Base-by-base conservation (phyloP, 2,797 vertebrate species). In the Varecia variegata region DNA sequence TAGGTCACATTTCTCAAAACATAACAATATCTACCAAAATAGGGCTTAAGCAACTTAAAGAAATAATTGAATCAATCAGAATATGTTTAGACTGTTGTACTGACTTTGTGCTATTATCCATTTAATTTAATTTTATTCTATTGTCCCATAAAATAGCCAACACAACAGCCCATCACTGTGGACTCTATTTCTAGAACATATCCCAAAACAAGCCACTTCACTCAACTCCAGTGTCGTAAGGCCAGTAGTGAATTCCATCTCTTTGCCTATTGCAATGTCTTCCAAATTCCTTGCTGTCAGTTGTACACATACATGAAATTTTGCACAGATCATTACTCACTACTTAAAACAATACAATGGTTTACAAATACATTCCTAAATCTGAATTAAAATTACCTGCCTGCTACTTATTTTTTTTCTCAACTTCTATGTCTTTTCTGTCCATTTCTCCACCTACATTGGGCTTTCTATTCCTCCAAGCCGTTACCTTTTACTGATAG, bases 1-100 rank as follows among this genome's bases (percentile, higher is more conserved):
- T 94, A 65, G 38, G 27, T 54, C 12, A 23, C 35, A 60, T 92
- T 77, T 71, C 45, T 68, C 45, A 54, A 47, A 84, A 38, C 8
- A 74, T 43, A 87, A 5, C 30, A 50, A 35, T 73, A 70, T 40
- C 58, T 38, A 74, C 27, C 35, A 84, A 71, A 70, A 50, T 30
- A 74, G 38, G 32, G 35, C 60, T 79, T 68, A 67, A 60, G 67
- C 11, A 80, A 73, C 52, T 85, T 58, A 35, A 13, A 83, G 32
- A 74, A 70, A 60, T 40, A 84, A 82, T 30, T 50, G n/a, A 96
- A 62, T 91, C 4, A 56, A 40, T 81, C 32, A 38, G 18, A n/a
- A 3, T 45, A 62, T 87, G 27, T 58, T 82, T 25, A 71, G 23
- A 62, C 10, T 47, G 4, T 85, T 43, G 2, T 81, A 32, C 5